Evolutionary conservation across 2,797 vertebrate species (phyloP), one percentile per base, ranked within the genome.

Genomic region (Nasua narica): DNA sequence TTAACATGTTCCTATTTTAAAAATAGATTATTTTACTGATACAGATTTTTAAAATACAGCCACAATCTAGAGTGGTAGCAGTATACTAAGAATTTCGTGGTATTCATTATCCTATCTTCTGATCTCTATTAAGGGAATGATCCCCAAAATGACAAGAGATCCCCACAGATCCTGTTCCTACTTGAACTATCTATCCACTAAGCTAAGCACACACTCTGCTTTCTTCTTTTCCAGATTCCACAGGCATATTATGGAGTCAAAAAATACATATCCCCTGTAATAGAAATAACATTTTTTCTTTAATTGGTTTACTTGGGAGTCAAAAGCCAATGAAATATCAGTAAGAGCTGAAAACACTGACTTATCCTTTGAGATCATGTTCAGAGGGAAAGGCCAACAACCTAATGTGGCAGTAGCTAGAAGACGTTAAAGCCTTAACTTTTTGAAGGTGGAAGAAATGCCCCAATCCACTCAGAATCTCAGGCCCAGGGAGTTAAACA

Each of bases 301-400:
- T 37, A 35, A 70, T n/a, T 84, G 69, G 52, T 58, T 90, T 94
- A 72, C 14, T 77, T 92, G 56, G 52, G 69, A 79, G 48, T 88
- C 87, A 85, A 90, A 91, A 87, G 90, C n/a, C 76, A 93, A 35
- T 77, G 82, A 87, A 91, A 84, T 76, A 29, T n/a, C 56, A 40
- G 2, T 56, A 48, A 83, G 29, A 95, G 52, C 72, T 89, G 54
- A 90, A 50, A 90, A 78, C 7, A 72, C 50, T 58, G 19, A 69
- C 19, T 56, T 46, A 72, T 32, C n/a, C 52, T 52, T n/a, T 88
- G n/a, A 81, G 70, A 89, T 29, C 58, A 74, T 5, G 18, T 62
- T 95, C 86, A 87, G 19, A 72, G 4, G 1, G 46, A 85, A 95
- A 52, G 21, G 65, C 18, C 78, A 76, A 70, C 7, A 90, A 79